Evolutionary conservation across 37 sponge, comb jelly and placozoan genomes (phyloP).

Genomic region (Bolinopsis microptera): DNA sequence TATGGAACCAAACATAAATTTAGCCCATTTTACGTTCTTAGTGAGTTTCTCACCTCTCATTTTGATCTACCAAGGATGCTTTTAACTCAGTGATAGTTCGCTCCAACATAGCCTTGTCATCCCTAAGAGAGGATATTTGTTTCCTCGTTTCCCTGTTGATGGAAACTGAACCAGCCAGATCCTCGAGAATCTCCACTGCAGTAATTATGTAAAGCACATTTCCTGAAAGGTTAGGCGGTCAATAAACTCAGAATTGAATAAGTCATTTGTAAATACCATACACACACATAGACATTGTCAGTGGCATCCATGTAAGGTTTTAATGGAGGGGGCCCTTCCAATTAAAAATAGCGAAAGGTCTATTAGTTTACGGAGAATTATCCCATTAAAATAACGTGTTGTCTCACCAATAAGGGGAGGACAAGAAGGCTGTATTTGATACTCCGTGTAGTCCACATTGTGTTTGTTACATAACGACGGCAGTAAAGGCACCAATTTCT

Average conservation of each 20-base stretch:
- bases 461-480: constrained; percentile 18
- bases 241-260: too few species aligned
- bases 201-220: not conserved
- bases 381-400: too few species aligned
- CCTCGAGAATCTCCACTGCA: constrained; percentile 27
- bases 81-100: not conserved
- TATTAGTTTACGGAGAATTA: too few species aligned
- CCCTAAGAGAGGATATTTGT: not conserved
- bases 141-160: constrained; percentile 35
- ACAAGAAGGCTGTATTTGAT: not conserved
- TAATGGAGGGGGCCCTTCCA: too few species aligned
- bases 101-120: constrained; percentile 30
- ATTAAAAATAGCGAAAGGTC: too few species aligned
- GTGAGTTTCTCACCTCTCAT: not conserved
- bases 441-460: not conserved
- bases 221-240: not conserved
- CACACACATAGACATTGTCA: too few species aligned
- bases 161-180: constrained; percentile 28
- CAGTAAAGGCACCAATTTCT: not conserved
- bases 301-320: too few species aligned
- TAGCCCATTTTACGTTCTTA: too few species aligned
- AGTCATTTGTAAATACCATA: too few species aligned
- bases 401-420: constrained; percentile 13
- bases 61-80: not conserved
- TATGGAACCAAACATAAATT: too few species aligned